Evolutionary conservation across 2,113 vertebrate genomes (phyloP), one percentile per base, ranked within the genome.

Genomic region (Piaya cayana): DNA sequence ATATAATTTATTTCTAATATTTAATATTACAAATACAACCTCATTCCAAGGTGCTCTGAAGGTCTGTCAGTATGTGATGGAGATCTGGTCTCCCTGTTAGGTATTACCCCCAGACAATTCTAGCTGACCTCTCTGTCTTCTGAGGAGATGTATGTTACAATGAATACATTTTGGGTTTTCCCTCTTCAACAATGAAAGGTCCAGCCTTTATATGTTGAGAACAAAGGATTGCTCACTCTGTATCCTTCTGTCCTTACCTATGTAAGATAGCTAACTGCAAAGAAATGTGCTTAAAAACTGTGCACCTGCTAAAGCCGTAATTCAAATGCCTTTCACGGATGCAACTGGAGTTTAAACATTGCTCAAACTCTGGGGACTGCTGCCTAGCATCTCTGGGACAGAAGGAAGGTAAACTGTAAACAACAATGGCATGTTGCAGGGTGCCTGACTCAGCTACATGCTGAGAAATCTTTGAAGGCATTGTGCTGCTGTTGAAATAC

Each of bases 321-420:
- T 62, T 72, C 50, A 63, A 79, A 79, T 2, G 1, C 2, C 16
- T 88, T 79, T 79, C 30, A 65, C 45, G 36, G 49, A 49, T 30
- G 32, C 25, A 64, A 11, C 8, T 0, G 2, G 37, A 42, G 18
- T 79, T 14, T 58, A 22, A 79, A 25, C 3, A n/a, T 0, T 2
- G 16, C 12, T 36, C 20, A 45, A 21, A 19, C 5, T 50, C 76
- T 64, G 26, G 71, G 17, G 52, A 43, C 2, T 8, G 29, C 49
- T 71, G 49, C 12, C 18, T 79, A 70, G 18, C 8, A 5, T 53
- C 34, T 39, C 15, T 58, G 80, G 42, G 42, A 27, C 45, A 82
- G 71, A 29, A 88, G 30, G 76, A 82, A 87, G n/a, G 22, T 47
- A 82, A 85, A 72, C 27, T 49, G 39, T 21, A 76, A 83, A 71